Evolutionary conservation across 2,797 vertebrate genomes (phyloP).

Genomic region (Acomys russatus): DNA sequence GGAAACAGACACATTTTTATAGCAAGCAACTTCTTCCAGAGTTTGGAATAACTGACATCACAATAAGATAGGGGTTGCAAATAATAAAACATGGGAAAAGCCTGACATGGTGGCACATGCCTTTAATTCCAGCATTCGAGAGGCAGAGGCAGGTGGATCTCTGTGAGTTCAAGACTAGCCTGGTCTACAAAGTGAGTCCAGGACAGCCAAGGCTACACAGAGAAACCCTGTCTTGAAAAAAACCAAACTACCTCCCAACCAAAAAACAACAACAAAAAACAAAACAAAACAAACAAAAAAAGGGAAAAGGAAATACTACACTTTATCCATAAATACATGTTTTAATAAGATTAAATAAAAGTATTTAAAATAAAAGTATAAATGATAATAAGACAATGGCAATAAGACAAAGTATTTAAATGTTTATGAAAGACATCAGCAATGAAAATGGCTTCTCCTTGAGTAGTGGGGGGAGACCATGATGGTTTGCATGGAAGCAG

Average conservation of each 20-base stretch:
- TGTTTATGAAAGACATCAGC: conserved; percentile 44
- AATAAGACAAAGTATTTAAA: conserved; percentile 52
- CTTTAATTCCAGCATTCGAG: too few relatives aligned
- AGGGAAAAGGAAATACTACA: background rate
- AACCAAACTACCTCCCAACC: too few relatives aligned
- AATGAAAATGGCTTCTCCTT: conserved; percentile 43
- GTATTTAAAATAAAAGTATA: conserved; percentile 11
- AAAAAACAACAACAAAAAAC: too few relatives aligned
- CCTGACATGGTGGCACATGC: too few relatives aligned
- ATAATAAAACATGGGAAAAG: background rate
- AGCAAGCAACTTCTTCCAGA: conserved; percentile 63
- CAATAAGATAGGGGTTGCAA: conserved; percentile 19
- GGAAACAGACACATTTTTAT: background rate
- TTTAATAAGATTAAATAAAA: conserved; percentile 13
- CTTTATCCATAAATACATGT: background rate
- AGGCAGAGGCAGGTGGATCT: too few relatives aligned
- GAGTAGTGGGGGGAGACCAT: background rate
- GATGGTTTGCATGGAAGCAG: conserved; percentile 49
- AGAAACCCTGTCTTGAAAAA: too few relatives aligned
- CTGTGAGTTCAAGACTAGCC: too few relatives aligned
- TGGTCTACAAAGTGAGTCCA: too few relatives aligned
- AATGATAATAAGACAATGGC: conserved; percentile 5
- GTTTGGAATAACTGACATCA: conserved; percentile 52
- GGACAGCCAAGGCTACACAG: too few relatives aligned
- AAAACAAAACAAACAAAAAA: too few relatives aligned